phyloP scores from a whole-genome alignment of 2,113 vertebrate species.

The Lepidothrix coronata region DNA sequence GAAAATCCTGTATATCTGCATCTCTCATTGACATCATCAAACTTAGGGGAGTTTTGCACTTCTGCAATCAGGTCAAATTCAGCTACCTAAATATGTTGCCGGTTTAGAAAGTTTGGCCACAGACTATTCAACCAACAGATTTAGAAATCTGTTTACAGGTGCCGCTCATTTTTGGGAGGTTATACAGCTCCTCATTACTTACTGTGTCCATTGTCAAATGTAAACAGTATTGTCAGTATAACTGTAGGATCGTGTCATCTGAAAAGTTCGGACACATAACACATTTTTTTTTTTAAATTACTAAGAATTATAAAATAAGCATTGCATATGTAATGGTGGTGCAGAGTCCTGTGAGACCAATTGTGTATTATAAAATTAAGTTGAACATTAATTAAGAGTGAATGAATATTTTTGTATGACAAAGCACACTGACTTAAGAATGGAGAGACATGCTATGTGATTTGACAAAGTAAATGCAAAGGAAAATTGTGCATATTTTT shows the following conservation, averaged over 20 bases:
- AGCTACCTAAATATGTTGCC: neutral
- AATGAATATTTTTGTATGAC: conserved; percentile 55
- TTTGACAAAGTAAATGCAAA: conserved; percentile 60
- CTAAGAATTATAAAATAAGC: conserved; percentile 25
- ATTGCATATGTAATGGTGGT: conserved; percentile 4
- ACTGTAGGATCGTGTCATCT: neutral
- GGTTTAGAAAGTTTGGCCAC: neutral
- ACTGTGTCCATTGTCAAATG: neutral
- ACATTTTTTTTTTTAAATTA: neutral
- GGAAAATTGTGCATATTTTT: conserved; percentile 53
- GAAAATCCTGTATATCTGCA: neutral
- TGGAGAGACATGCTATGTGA: conserved; percentile 30
- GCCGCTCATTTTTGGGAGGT: neutral
- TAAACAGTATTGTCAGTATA: neutral
- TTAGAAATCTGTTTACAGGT: neutral
- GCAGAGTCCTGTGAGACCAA: conserved; percentile 53
- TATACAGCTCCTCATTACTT: neutral
- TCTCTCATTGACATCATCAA: neutral
- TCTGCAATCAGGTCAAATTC: neutral
- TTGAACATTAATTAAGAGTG: conserved; percentile 55
- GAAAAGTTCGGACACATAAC: conserved; percentile 4
- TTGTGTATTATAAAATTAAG: conserved; percentile 60
- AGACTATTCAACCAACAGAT: neutral
- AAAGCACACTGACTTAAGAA: conserved; percentile 61
- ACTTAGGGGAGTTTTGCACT: neutral